phyloP scores from a whole-genome alignment of 2,797 vertebrate species.

The Meriones psammophilus region DNA sequence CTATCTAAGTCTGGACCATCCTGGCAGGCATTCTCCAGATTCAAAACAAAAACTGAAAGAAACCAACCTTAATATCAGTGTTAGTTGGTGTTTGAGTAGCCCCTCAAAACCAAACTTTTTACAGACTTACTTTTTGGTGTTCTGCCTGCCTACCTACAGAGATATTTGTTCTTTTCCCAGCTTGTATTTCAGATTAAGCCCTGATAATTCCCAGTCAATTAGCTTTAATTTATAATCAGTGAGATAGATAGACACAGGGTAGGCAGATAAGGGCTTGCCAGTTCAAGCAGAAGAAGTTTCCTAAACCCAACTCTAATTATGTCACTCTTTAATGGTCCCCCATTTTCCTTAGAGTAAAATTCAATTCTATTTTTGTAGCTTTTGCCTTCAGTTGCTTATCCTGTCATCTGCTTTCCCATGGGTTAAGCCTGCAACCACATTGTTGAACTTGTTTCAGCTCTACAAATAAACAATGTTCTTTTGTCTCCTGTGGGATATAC shows the following conservation, averaged over 20 bases:
- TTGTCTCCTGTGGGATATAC: neutral
- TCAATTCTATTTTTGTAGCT: neutral
- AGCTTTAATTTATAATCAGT: slow-evolving; percentile 49
- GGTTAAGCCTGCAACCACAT: neutral
- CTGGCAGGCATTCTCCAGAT: neutral
- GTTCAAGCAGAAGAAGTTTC: slow-evolving; percentile 4
- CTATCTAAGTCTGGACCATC: neutral
- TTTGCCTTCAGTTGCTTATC: neutral
- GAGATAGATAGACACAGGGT: neutral
- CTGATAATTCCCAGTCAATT: slow-evolving; percentile 64
- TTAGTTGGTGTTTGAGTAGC: neutral
- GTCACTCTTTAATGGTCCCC: neutral
- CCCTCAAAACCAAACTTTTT: neutral
- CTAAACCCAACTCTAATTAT: slow-evolving; percentile 54
- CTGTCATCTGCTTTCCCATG: neutral
- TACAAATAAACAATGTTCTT: neutral
- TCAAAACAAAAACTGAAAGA: neutral
- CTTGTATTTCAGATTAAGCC: slow-evolving; percentile 49
- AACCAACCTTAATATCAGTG: neutral
- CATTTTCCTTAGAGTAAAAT: slow-evolving; percentile 32
- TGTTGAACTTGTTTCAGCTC: neutral
- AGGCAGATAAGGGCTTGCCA: slow-evolving; percentile 31
- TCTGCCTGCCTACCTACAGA: neutral
- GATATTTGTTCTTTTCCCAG: neutral
- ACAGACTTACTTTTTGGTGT: slow-evolving; percentile 1